Evolutionary conservation across 2,797 vertebrate species (phyloP).

Genomic region (Centroberyx gerrardi): DNA sequence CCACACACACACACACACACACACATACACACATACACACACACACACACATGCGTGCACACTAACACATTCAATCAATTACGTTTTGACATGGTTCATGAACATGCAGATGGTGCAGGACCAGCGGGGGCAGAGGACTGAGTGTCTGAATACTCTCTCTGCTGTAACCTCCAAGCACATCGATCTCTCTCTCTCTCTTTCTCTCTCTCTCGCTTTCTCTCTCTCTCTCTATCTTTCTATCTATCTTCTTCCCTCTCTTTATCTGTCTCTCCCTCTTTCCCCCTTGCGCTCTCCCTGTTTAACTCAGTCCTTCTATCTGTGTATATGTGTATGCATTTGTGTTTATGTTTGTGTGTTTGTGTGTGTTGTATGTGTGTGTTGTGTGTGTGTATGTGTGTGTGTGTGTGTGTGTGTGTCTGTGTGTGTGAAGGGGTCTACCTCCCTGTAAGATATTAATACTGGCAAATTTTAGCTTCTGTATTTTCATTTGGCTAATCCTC

Average conservation of each 20-base stretch:
- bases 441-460: constrained; percentile 84
- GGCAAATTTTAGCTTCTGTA: constrained; percentile 84
- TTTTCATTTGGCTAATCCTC: constrained; percentile 86
- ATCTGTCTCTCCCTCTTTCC: background rate
- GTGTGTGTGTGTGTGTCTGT: background rate
- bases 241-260: background rate
- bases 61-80: constrained; percentile 66
- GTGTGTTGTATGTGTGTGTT: constrained; percentile 5
- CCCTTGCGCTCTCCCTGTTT: background rate
- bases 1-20: constrained; percentile 20
- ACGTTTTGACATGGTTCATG: constrained; percentile 77
- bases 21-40: constrained; percentile 6
- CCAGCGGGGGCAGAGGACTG: constrained; percentile 69
- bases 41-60: constrained; percentile 33
- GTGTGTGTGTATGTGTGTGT: constrained; percentile 17
- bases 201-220: background rate
- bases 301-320: background rate
- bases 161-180: background rate
- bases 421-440: constrained; percentile 72
- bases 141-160: constrained; percentile 19
- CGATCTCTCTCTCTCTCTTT: constrained; percentile 9
- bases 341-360: constrained; percentile 9
- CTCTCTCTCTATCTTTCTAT: background rate
- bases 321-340: background rate
- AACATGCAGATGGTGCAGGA: constrained; percentile 85